Base-by-base conservation (phyloP, 2,797 vertebrate species). In the Margarornis squamiger region DNA sequence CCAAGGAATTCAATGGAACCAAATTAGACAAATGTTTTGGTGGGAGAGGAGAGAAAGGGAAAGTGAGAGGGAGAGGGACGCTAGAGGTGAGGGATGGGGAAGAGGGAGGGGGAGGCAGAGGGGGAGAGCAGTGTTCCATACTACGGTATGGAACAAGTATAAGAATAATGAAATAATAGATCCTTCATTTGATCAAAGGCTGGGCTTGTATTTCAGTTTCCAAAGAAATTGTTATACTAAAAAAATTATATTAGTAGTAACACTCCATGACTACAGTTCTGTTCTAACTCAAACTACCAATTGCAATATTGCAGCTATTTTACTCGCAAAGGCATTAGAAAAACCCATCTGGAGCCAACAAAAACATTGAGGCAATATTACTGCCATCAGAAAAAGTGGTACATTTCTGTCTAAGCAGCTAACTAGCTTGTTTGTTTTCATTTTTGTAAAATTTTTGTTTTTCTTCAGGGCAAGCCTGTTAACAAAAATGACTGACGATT, bases 401-500 rank as follows among this genome's bases (percentile, higher is more conserved):
- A 45, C 29, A 45, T 62, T 93, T 70, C 86, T 87, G 75, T 58
- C 91, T 71, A 82, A 62, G 55, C 70, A 75, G 29, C 70, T 67
- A 86, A 30, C 81, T 81, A 51, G 36, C 48, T 89, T 79, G 61
- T 57, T 79, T 92, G 51, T 93, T 93, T 91, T 86, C 57, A 46
- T 88, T 90, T 96, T 73, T 65, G 17, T 78, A 91, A 79, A 70
- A 75, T 84, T 70, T 90, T 70, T 65, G 12, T 70, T 83, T 73
- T 87, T 80, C 75, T 77, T 92, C 45, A 55, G 68, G 68, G 63
- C 46, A 77, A 94, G 38, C 27, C 41, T 84, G 58, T 65, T 73
- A 80, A 83, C 32, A 94, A 89, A 96, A 90, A 92, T 77, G 67
- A 54, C 41, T 80, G 86, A 70, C 48, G 49, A 72, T 83, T 90